A percentile compares a stretch with the other conserved stretches of the same genome.
Evolutionary conservation across 2,888 invertebrate genomes (phyloP).

Genomic region (Cabera pusaria): DNA sequence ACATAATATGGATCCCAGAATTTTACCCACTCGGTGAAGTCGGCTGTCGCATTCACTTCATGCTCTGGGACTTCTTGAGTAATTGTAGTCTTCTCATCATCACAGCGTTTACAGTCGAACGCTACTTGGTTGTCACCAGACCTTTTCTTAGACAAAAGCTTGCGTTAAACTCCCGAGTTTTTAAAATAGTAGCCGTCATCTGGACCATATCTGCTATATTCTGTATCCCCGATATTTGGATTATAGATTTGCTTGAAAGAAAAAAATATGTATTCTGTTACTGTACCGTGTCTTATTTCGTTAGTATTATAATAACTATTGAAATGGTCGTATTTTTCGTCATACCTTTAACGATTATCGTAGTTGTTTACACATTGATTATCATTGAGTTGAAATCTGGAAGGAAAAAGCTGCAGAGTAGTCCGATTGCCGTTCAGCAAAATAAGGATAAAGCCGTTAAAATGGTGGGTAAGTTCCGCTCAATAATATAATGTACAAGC

Average conservation of each 20-base stretch:
- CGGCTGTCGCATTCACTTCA: conserved; percentile 88
- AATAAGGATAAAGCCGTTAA: conserved; percentile 86
- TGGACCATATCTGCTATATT: conserved; percentile 90
- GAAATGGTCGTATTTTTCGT: conserved; percentile 92
- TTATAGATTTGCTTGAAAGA: conserved; percentile 58
- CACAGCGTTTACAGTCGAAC: conserved; percentile 93
- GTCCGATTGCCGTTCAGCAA: conserved; percentile 63
- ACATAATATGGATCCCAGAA: conserved; percentile 89
- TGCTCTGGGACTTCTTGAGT: conserved; percentile 91
- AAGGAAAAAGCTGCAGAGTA: conserved; percentile 77
- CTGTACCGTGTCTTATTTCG: conserved; percentile 47
- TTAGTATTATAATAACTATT: conserved; percentile 67
- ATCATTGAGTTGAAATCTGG: conserved; percentile 86
- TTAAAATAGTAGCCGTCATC: conserved; percentile 86
- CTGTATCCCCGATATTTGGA: conserved; percentile 86
- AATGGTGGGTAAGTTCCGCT: conserved; percentile 87
- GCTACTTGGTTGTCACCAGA: conserved; percentile 92
- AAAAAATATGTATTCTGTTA: conserved; percentile 65
- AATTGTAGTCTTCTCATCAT: conserved; percentile 93
- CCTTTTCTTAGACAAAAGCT: conserved; percentile 92
- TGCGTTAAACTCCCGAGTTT: conserved; percentile 90
- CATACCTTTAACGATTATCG: conserved; percentile 92
- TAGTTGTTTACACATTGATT: conserved; percentile 90
- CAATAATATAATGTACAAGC: too few relatives aligned
- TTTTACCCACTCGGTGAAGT: conserved; percentile 89